Evolutionary conservation across 2,797 vertebrate species (phyloP).

Genomic region (Lycodopsis pacificus): DNA sequence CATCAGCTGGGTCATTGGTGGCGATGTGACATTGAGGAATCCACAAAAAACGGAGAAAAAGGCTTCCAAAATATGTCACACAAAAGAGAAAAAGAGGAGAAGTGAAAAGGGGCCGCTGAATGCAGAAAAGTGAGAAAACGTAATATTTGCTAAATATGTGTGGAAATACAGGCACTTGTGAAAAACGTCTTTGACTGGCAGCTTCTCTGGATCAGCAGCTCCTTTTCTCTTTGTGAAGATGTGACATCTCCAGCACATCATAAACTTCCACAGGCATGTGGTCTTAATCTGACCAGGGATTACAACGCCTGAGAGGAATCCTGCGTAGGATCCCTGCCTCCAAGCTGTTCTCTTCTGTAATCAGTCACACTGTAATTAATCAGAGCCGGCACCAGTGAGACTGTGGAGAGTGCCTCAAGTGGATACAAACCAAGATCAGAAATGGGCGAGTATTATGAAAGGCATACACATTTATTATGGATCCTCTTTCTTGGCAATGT

Average conservation of each 20-base stretch:
- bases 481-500: neutral
- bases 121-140: neutral
- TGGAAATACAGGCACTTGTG: neutral
- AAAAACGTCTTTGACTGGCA: neutral
- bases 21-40: neutral
- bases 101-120: neutral
- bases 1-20: neutral
- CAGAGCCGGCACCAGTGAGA: slow-evolving; percentile 25
- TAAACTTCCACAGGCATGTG: slow-evolving; percentile 58
- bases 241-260: slow-evolving; percentile 51
- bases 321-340: slow-evolving; percentile 56
- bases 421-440: slow-evolving; percentile 17
- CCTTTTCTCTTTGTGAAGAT: slow-evolving; percentile 32
- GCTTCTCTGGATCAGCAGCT: neutral
- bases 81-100: neutral
- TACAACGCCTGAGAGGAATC: slow-evolving; percentile 75
- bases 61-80: neutral
- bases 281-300: slow-evolving; percentile 76
- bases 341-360: slow-evolving; percentile 63
- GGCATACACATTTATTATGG: neutral
- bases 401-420: slow-evolving; percentile 9
- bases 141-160: neutral
- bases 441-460: slow-evolving; percentile 7
- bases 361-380: slow-evolving; percentile 66
- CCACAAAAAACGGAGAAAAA: neutral